Conservation (phyloP, 2,113 vertebrate species). For the Eurypyga helias region DNA sequence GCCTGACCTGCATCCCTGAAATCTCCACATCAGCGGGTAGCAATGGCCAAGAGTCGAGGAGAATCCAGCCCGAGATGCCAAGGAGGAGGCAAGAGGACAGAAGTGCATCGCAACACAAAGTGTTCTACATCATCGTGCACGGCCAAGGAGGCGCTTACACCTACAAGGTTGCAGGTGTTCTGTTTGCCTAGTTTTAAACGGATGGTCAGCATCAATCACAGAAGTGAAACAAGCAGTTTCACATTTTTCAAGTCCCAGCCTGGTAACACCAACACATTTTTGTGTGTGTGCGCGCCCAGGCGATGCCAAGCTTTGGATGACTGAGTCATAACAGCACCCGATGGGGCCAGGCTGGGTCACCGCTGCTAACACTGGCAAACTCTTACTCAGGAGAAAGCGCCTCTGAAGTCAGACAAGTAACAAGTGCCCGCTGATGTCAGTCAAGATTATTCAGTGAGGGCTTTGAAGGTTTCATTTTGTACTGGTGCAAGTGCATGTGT, state of each 20-base stretch:
- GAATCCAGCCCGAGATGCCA: not conserved
- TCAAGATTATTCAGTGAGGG: not conserved
- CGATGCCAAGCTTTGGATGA: not conserved
- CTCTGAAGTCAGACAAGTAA: conserved; percentile 35
- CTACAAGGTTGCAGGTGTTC: not conserved
- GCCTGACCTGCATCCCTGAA: not conserved
- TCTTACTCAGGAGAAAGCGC: not conserved
- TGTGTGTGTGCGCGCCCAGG: rapidly evolving
- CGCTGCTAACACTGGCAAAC: not conserved
- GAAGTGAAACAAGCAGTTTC: not conserved
- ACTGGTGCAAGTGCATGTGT: not conserved
- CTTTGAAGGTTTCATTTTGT: not conserved
- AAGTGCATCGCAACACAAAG: not conserved
- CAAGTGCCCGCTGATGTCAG: conserved; percentile 5
- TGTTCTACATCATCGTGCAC: rapidly evolving
- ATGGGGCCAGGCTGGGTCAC: not conserved
- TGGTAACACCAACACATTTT: not conserved
- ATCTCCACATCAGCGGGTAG: rapidly evolving
- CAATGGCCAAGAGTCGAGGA: not conserved
- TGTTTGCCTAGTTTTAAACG: not conserved
- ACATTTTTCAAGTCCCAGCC: not conserved
- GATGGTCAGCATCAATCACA: not conserved
- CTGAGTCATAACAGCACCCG: not conserved
- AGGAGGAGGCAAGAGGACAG: not conserved
- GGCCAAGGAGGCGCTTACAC: not conserved